These are phyloP conservation scores for Hyposoter didymator DNA, from an alignment of 2,888 invertebrate species.

Conservation along the genomic window DNA sequence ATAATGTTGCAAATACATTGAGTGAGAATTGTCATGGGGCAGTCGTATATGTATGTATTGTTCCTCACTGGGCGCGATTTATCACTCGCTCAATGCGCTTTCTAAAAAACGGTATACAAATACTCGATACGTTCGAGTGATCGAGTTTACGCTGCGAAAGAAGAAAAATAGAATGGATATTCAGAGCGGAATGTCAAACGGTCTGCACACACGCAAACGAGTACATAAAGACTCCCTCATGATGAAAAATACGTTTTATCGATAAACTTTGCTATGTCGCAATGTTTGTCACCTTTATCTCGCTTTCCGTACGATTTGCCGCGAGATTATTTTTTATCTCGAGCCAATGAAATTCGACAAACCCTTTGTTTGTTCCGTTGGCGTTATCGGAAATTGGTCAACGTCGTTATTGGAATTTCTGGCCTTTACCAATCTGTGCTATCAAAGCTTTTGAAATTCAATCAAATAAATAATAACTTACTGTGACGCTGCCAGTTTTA, in stretches of 20 bases:
- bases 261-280: conserved; percentile 21
- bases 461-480: conserved; percentile 18
- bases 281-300: background rate
- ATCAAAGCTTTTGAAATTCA: conserved; percentile 15
- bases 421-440: conserved; percentile 13
- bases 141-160: background rate
- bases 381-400: conserved; percentile 13
- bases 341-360: conserved; percentile 15
- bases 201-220: background rate
- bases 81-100: conserved; percentile 7
- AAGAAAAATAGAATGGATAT: conserved; percentile 11
- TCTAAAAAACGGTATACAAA: conserved; percentile 1
- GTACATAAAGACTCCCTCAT: background rate
- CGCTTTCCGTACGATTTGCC: background rate
- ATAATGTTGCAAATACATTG: conserved; percentile 45
- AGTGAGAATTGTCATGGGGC: background rate
- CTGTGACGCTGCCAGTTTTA: background rate
- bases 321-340: conserved; percentile 2
- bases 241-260: conserved; percentile 21
- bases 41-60: background rate
- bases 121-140: conserved; percentile 5
- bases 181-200: conserved; percentile 2
- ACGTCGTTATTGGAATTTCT: conserved; percentile 20
- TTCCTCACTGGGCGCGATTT: background rate
- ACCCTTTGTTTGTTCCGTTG: conserved; percentile 4